phyloP scores from a whole-genome alignment of 2,113 vertebrate genomes.

The Salminus brasiliensis region DNA sequence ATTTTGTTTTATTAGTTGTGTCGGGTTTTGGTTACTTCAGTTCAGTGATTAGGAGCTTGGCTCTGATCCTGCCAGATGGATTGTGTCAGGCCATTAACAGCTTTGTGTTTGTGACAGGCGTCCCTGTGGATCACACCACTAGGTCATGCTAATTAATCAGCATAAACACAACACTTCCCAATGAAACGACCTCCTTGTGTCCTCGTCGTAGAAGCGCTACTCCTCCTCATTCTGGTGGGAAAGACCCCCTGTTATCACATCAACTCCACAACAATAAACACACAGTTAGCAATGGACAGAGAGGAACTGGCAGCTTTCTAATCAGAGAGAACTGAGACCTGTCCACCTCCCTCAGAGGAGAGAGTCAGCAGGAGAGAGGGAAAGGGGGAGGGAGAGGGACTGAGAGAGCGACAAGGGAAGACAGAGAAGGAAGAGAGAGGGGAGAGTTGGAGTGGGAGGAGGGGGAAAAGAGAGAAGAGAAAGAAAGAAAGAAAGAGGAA shows the following conservation, averaged over 20 bases:
- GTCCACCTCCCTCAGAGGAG: slow-evolving; percentile 6
- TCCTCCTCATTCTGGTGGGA: slow-evolving; percentile 66
- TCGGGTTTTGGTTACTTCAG: background rate
- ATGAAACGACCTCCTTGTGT: slow-evolving; percentile 1
- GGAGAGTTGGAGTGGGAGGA: background rate
- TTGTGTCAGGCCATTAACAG: slow-evolving; percentile 29
- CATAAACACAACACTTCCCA: slow-evolving; percentile 58
- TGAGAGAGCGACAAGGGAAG: no score
- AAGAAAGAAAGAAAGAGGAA: background rate
- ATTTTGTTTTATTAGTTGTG: background rate
- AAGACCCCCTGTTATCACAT: slow-evolving; percentile 54
- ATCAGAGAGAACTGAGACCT: slow-evolving; percentile 36
- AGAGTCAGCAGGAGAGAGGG: background rate
- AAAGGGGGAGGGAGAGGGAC: background rate
- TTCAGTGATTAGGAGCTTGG: background rate
- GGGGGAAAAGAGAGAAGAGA: background rate
- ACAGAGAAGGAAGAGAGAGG: background rate
- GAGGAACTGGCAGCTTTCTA: slow-evolving; percentile 34
- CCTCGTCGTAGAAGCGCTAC: slow-evolving; percentile 44
- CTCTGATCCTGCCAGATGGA: slow-evolving; percentile 31
- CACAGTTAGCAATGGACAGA: background rate
- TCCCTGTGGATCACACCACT: slow-evolving; percentile 44
- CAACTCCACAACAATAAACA: slow-evolving; percentile 56
- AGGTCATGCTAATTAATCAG: slow-evolving; percentile 43
- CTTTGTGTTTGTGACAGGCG: slow-evolving; percentile 47